phyloP scores from a whole-genome alignment of 2,888 invertebrate genomes.

The Helleia helle region DNA sequence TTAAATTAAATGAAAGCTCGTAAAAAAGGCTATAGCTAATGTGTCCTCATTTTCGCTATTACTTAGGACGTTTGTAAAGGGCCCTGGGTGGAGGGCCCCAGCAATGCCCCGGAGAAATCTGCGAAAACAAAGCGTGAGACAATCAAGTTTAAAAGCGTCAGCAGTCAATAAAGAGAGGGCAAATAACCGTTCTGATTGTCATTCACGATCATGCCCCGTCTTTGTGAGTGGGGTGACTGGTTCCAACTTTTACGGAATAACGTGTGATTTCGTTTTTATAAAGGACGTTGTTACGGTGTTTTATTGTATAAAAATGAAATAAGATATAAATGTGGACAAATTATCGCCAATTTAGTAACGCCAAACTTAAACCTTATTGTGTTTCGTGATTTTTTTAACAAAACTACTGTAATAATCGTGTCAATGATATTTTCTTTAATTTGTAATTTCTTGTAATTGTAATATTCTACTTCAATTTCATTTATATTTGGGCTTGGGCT shows the following conservation, averaged over 20 bases:
- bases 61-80: constrained; percentile 12
- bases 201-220: constrained; percentile 20
- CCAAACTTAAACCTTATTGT: too few species aligned
- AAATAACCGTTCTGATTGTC: constrained; percentile 35
- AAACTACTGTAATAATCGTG: too few species aligned
- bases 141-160: constrained; percentile 41
- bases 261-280: too few species aligned
- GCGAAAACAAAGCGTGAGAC: constrained; percentile 30
- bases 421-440: too few species aligned
- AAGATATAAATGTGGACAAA: too few species aligned
- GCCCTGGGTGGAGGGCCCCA: neutral
- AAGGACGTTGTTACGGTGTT: too few species aligned
- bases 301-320: too few species aligned
- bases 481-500: too few species aligned
- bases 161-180: constrained; percentile 39
- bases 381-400: too few species aligned
- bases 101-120: constrained; percentile 13
- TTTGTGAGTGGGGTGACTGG: neutral
- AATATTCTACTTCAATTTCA: too few species aligned
- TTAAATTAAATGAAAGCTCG: constrained; percentile 8
- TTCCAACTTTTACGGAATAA: neutral
- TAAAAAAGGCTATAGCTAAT: constrained; percentile 8
- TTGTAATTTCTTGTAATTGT: too few species aligned
- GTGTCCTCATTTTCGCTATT: constrained; percentile 8
- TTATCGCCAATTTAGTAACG: too few species aligned